A percentile compares a stretch with the other conserved stretches of the same genome.
Conservation (phyloP, 2,888 invertebrate genomes). For the Teleogryllus oceanicus region DNA sequence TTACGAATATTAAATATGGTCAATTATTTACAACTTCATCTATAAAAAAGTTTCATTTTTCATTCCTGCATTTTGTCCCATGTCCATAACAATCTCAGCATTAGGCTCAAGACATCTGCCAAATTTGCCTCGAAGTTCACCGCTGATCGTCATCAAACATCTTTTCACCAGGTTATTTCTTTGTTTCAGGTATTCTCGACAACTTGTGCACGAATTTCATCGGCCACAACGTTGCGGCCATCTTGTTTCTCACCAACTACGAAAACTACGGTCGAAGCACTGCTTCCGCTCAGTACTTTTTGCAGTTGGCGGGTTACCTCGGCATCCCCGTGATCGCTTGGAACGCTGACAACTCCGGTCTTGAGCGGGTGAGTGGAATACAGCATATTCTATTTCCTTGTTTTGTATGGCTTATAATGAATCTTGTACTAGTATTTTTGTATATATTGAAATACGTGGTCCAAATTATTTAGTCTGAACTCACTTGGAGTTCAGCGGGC, state of each 20-base stretch:
- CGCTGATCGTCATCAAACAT: too few species aligned
- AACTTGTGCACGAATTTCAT: conserved; percentile 43
- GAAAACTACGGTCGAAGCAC: conserved; percentile 47
- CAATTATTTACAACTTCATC: too few species aligned
- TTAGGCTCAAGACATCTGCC: too few species aligned
- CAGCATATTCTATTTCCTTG: not conserved
- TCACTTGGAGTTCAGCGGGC: too few species aligned
- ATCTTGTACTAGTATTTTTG: not conserved
- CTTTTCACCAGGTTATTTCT: not conserved
- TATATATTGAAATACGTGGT: too few species aligned
- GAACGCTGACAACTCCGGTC: conserved; percentile 52
- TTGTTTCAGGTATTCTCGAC: conserved; percentile 42
- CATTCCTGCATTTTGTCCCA: too few species aligned
- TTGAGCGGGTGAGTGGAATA: conserved; percentile 29
- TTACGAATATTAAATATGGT: too few species aligned
- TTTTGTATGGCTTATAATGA: not conserved
- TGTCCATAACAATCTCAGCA: too few species aligned
- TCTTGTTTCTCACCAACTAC: conserved; percentile 49
- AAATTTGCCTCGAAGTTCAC: too few species aligned
- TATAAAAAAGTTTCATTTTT: too few species aligned
- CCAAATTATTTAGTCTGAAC: too few species aligned
- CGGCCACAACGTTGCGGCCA: conserved; percentile 42
- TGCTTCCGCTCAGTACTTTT: conserved; percentile 48
- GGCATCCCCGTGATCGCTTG: conserved; percentile 54
- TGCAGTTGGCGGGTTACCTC: conserved; percentile 48